These are phyloP conservation scores for Andrena flavipes DNA, from an alignment of 2,888 invertebrate genomes.

Conservation along the genomic window DNA sequence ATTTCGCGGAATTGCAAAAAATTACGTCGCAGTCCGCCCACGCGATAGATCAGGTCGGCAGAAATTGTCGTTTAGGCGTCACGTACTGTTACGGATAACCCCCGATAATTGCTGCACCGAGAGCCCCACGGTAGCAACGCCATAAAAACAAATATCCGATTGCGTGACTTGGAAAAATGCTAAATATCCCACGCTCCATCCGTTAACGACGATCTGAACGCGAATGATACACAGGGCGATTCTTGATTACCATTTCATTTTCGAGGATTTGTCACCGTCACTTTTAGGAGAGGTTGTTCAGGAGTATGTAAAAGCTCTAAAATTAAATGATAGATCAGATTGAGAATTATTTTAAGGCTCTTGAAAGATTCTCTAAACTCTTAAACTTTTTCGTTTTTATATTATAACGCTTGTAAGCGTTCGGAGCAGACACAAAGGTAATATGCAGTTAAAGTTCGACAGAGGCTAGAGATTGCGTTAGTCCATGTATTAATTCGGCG, in stretches of 20 bases:
- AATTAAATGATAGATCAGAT: too few relatives aligned
- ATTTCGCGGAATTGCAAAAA: slow-evolving; percentile 30
- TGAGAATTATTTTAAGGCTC: too few relatives aligned
- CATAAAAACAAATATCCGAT: neutral
- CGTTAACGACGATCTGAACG: neutral
- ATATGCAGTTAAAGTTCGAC: too few relatives aligned
- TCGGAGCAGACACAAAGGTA: too few relatives aligned
- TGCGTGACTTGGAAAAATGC: neutral
- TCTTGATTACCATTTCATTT: too few relatives aligned
- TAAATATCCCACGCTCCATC: neutral
- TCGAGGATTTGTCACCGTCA: too few relatives aligned
- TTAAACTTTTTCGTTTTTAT: too few relatives aligned
- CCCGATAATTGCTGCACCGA: slow-evolving; percentile 51
- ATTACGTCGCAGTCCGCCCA: slow-evolving; percentile 3
- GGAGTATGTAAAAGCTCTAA: too few relatives aligned
- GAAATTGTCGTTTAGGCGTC: slow-evolving; percentile 21
- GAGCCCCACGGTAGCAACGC: neutral
- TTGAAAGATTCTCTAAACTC: too few relatives aligned
- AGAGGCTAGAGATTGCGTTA: too few relatives aligned
- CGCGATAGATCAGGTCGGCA: neutral
- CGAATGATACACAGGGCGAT: neutral
- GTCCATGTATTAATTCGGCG: neutral
- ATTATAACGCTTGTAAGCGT: too few relatives aligned
- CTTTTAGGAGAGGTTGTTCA: too few relatives aligned
- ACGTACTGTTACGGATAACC: neutral